A percentile compares a stretch with the other conserved stretches of the same genome.
Conservation (phyloP, 1,140 invertebrate genomes). For the Zaprionus tsacasi region DNA sequence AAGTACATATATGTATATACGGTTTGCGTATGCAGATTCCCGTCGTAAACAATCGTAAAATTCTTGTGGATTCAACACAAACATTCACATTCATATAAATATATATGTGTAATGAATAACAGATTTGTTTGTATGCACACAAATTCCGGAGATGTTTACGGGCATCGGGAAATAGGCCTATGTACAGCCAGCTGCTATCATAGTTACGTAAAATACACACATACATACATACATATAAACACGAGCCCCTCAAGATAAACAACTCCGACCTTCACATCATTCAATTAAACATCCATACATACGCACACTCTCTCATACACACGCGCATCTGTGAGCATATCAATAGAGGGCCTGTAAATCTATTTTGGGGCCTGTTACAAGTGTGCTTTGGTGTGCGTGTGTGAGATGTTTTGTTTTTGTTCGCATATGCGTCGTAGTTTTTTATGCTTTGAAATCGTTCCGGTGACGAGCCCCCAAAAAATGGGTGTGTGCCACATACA, state of each 20-base stretch:
- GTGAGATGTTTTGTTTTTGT: conserved; percentile 16
- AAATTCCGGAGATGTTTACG: background rate
- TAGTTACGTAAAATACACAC: conserved; percentile 3
- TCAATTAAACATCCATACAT: conserved; percentile 7
- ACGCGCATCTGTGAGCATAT: background rate
- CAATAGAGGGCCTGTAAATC: conserved; percentile 13
- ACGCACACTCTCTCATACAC: background rate
- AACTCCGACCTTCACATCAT: conserved; percentile 33
- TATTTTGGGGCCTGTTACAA: conserved; percentile 37
- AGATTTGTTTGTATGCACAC: background rate
- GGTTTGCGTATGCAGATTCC: background rate
- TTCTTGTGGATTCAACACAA: background rate
- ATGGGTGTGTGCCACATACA: conserved; percentile 28
- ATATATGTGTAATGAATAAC: background rate
- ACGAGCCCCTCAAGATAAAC: conserved; percentile 35
- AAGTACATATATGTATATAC: background rate
- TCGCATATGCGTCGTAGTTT: conserved; percentile 24
- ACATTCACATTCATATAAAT: background rate
- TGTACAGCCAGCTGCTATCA: background rate
- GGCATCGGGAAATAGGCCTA: background rate
- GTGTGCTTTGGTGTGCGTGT: conserved; percentile 2
- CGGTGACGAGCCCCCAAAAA: conserved; percentile 46
- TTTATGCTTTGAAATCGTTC: conserved; percentile 8
- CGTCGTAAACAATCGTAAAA: background rate
- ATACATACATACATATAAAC: conserved; percentile 1